Evolutionary conservation across 2,797 vertebrate species (phyloP), one percentile per base, ranked within the genome.

Genomic region (Cyprinella venusta): DNA sequence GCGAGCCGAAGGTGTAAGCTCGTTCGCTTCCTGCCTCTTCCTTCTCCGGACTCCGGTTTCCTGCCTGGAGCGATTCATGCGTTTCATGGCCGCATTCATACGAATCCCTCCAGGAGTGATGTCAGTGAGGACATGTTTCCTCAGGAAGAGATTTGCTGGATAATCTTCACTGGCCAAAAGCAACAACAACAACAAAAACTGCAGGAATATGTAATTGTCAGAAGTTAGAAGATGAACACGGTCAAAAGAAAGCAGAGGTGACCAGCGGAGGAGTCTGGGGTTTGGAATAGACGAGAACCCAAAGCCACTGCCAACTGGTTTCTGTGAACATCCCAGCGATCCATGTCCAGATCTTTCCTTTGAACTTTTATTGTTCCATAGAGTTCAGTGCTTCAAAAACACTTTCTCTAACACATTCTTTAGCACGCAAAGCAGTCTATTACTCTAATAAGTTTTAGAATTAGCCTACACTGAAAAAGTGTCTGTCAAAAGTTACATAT

Each of bases 21-120:
- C 90, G 88, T 90, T 93, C 89, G 89, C 90, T 94, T 94, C 91
- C 91, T 93, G 91, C 87, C 70, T 87, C 91, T 90, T 92, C 91
- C 88, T 90, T 75, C 75, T 42, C 86, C 82, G 82, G 63, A 76
- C 72, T 85, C 74, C 50, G 19, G 30, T 70, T 61, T 88, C 78
- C 64, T 65, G 81, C 64, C 87, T 48, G 21, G 64, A 86, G 81
- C 67, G 91, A 88, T 90, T 30, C 26, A 30, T 90, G 88, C 82
- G 90, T 92, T 93, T 93, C 92, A 93, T 90, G 89, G 8, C 59
- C 81, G 19, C 81, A 81, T 80, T 86, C 78, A 70, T 85, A 90
- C 92, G 90, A 90, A 88, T 90, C 90, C 89, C 89, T 82, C 75
- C 89, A 91, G 93, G 91, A 94, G 92, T 90, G 79, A 89, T 85